Percentiles rank a stretch among this genome's conserved stretches.
These are phyloP conservation scores for Therioaphis trifolii DNA, from an alignment of 2,888 invertebrate species.

Conservation along the genomic window DNA sequence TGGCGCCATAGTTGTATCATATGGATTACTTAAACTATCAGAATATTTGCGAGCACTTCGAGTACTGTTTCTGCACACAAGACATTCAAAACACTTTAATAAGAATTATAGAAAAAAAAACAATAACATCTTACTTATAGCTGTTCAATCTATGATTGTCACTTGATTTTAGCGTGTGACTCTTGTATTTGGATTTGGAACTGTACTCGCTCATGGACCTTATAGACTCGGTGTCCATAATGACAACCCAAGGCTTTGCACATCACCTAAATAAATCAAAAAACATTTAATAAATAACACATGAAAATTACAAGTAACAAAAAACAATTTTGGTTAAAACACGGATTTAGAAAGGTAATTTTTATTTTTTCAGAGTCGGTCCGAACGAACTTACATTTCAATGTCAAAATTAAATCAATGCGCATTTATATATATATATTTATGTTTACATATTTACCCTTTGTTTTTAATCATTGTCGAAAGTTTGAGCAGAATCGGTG, in stretches of 20 bases:
- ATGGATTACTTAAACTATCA: slow-evolving; percentile 52
- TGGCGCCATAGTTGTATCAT: slow-evolving; percentile 77
- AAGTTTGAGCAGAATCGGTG: neutral
- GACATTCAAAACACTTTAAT: slow-evolving; percentile 22
- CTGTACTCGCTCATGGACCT: slow-evolving; percentile 79
- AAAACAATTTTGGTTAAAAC: too few relatives aligned
- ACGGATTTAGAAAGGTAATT: too few relatives aligned
- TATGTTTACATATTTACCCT: slow-evolving; percentile 18
- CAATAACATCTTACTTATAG: slow-evolving; percentile 39
- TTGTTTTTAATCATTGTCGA: neutral
- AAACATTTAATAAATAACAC: neutral
- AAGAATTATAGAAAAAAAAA: neutral
- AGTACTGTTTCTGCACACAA: slow-evolving; percentile 34
- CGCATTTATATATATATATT: too few relatives aligned
- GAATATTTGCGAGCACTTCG: slow-evolving; percentile 54
- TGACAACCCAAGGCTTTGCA: slow-evolving; percentile 29
- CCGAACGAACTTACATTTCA: too few relatives aligned
- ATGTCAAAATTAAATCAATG: too few relatives aligned
- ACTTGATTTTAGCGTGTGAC: slow-evolving; percentile 72
- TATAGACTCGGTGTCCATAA: slow-evolving; percentile 73
- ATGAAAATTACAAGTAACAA: too few relatives aligned
- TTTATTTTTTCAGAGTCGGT: too few relatives aligned
- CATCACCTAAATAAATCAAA: slow-evolving; percentile 21
- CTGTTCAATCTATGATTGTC: slow-evolving; percentile 78
- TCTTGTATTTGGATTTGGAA: slow-evolving; percentile 74